Percentiles rank a stretch among this genome's conserved stretches.
Evolutionary conservation across 1,140 invertebrate genomes (phyloP).

Genomic region (Pogonus chalceus): DNA sequence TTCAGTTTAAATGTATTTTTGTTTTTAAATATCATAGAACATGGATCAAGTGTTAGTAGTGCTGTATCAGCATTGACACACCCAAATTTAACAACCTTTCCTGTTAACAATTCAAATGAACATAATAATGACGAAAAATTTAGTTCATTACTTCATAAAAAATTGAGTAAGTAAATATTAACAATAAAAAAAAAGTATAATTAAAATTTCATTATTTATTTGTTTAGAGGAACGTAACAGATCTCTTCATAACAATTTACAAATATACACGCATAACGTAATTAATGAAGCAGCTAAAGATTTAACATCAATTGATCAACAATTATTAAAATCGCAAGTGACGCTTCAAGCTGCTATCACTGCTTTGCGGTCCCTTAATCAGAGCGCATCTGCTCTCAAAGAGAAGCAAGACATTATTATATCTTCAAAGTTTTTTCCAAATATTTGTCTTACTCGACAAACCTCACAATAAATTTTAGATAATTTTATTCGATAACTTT

Average conservation of each 20-base stretch:
- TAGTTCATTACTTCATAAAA: constrained; percentile 29
- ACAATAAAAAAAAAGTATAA: constrained; percentile 7
- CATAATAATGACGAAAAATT: constrained; percentile 14
- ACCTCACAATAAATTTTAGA: no score
- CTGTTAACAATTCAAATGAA: constrained; percentile 8
- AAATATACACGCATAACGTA: constrained; percentile 19
- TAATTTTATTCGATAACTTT: no score
- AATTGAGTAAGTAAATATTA: constrained; percentile 24
- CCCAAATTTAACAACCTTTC: constrained; percentile 5
- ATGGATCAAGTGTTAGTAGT: constrained; percentile 22
- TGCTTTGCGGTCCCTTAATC: constrained; percentile 24
- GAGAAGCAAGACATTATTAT: constrained; percentile 27
- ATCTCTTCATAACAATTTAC: constrained; percentile 21
- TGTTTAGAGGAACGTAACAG: constrained; percentile 26
- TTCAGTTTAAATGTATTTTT: neutral
- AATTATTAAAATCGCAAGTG: constrained; percentile 29
- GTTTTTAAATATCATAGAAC: constrained; percentile 19
- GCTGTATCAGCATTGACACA: constrained; percentile 22
- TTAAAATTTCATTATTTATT: constrained; percentile 8
- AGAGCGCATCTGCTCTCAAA: constrained; percentile 26
- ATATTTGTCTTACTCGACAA: constrained; percentile 16
- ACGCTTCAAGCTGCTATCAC: constrained; percentile 28
- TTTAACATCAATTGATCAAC: constrained; percentile 25
- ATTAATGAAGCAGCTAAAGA: constrained; percentile 23
- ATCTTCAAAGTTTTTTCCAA: constrained; percentile 25